Percentiles rank a stretch among this genome's conserved stretches.
These are phyloP conservation scores for Trichogramma pretiosum DNA, from an alignment of 1,140 invertebrate genomes.

Conservation along the genomic window DNA sequence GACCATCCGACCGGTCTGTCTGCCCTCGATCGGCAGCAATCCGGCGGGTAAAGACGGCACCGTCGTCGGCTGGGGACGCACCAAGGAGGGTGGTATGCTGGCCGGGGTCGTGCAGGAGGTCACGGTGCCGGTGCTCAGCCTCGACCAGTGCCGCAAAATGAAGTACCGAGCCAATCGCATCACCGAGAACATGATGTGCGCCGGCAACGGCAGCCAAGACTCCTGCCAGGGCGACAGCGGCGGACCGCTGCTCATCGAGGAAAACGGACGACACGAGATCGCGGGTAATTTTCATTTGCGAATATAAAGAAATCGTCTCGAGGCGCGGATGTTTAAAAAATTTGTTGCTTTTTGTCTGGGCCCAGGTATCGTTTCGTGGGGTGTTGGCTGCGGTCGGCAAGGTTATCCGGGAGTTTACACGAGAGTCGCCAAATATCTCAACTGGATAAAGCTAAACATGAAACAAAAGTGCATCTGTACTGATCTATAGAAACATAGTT, in stretches of 20 bases:
- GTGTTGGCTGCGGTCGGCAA: conserved; percentile 53
- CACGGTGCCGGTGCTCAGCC: conserved; percentile 70
- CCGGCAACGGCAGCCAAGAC: conserved; percentile 67
- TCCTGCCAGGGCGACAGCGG: conserved; percentile 79
- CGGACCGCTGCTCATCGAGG: conserved; percentile 66
- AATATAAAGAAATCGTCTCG: not conserved
- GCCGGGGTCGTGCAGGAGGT: conserved; percentile 73
- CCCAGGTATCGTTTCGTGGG: conserved; percentile 46
- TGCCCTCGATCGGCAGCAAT: conserved; percentile 58
- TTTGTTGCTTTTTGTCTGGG: not conserved
- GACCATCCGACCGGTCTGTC: conserved; percentile 70
- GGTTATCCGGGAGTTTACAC: conserved; percentile 63
- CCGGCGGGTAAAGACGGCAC: conserved; percentile 64
- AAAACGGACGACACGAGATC: conserved; percentile 63
- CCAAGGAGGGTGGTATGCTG: conserved; percentile 69
- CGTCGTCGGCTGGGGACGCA: conserved; percentile 77
- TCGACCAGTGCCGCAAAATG: conserved; percentile 67
- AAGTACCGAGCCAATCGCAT: conserved; percentile 73
- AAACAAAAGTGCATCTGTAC: conserved; percentile 52
- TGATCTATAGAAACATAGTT: no score
- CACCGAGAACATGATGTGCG: conserved; percentile 71
- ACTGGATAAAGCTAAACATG: conserved; percentile 56
- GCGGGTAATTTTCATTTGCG: conserved; percentile 47
- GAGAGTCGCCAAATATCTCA: conserved; percentile 53
- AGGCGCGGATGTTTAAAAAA: not conserved